Base-by-base conservation (phyloP, 1,140 invertebrate species). In the Hylaeus anthracinus region DNA sequence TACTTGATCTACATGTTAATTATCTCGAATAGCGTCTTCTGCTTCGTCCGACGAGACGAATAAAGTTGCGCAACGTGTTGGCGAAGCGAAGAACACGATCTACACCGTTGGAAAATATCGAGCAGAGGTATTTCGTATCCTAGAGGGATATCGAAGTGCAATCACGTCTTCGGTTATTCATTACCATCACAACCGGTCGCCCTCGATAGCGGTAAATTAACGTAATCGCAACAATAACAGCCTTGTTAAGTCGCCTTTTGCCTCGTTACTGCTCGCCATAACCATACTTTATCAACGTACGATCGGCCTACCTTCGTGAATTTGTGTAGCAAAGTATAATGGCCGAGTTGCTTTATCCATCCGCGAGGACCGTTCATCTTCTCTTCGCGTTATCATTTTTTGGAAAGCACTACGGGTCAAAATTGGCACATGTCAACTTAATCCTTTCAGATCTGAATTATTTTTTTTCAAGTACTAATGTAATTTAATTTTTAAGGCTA, bases 171-270 rank as follows among this genome's bases (percentile, higher is more conserved):
- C 83, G 85, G 84, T 86, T 91, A 91, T 91, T 91, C 86, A 90
- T 91, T 90, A 90, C 82, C 82, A 89, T 87, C 85, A 82, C 76
- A 82, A 86, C 71, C 84, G 43, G 48, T 60, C 82, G 63, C 83
- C 85, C 83, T 83, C 84, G 88, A 91, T 91, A 83, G 79, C 79
- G 72, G 75, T 85, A 87, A 91, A 86, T 91, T 90, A 91, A 90
- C 82, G 89, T 89, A 90, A 90, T 90, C 89, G 84, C 88, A 90
- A 91, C 84, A 90, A 92, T 90, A 90, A 89, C 87, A 87, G 87
- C 79, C 86, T 90, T 90, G 90, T 92, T 90, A 91, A 91, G 86
- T 81, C 85, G 83, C 86, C 80, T 80, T 86, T 77, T 83, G 78
- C 82, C 80, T 90, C 86, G 85, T 89, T 91, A 90, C 79, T 73